Evolutionary conservation across 2,113 vertebrate genomes (phyloP), one percentile per base, ranked within the genome.

Genomic region (Lontra canadensis): DNA sequence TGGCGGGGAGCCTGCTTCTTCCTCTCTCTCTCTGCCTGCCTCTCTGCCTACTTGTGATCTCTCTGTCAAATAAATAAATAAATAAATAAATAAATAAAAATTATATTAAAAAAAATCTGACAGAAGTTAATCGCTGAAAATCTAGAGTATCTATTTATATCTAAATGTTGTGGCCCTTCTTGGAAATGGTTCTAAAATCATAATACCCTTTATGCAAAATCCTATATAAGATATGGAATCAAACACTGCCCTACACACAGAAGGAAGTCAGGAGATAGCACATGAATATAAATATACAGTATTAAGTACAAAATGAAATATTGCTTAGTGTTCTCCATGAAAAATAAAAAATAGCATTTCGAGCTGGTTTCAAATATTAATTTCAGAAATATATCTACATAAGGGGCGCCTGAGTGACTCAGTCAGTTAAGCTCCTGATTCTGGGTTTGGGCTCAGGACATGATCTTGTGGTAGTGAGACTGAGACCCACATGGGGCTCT

Each of bases 141-240:
- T 87, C 67, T 85, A 87, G 23, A 95, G 23, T 61, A 95, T 57
- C 26, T 92, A 85, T 88, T 73, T 82, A 65, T 44, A 59, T 59
- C 34, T 82, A 90, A 90, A 93, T 82, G 65, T 4, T 34, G 44
- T 86, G 36, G n/a, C 36, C 85, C 39, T 89, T 81, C 49, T 52
- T 82, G 26, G 82, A 96, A 97, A 94, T 74, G 23, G 71, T 81
- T 96, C 71, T 79, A 85, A 84, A 94, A 95, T 52, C 55, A 80
- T n/a, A 96, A 42, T 81, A 94, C 34, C n/a, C 13, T 78, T 87
- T 63, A 36, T 36, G n/a, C 42, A 80, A 94, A 94, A 91, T 88
- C 69, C 26, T 94, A 47, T 7, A 5, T 34, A 42, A 67, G 9
- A 39, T 42, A 42, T 17, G 63, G 93, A 92, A 90, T 80, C 42